Conservation (phyloP, 2,797 vertebrate genomes). For the Lycodopsis pacificus region DNA sequence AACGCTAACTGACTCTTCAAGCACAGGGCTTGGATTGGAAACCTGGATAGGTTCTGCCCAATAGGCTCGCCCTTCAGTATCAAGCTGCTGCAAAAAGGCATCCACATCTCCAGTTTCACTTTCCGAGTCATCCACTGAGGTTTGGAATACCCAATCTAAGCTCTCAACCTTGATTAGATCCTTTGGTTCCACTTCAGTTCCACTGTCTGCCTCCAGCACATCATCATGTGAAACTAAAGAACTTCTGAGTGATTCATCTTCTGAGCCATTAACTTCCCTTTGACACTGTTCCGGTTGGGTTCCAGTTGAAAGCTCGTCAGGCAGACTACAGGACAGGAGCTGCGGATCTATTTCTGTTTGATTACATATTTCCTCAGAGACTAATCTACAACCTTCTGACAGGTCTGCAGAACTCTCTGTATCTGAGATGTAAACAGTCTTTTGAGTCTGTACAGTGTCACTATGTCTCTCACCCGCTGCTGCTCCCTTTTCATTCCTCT, state of each 20-base stretch:
- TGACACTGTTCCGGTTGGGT: not conserved
- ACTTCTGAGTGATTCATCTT: not conserved
- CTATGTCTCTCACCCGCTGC: not conserved
- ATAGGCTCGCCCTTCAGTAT: slow-evolving; percentile 60
- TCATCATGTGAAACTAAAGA: slow-evolving; percentile 1
- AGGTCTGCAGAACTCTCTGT: slow-evolving; percentile 13
- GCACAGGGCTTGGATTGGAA: slow-evolving; percentile 11
- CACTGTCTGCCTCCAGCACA: not conserved
- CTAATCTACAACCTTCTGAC: slow-evolving; percentile 13
- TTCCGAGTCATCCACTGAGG: slow-evolving; percentile 63
- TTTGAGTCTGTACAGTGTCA: slow-evolving; percentile 29
- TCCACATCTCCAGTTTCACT: slow-evolving; percentile 56
- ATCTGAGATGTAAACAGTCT: slow-evolving; percentile 32
- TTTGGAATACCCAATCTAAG: slow-evolving; percentile 61
- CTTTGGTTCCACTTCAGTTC: not conserved
- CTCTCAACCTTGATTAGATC: slow-evolving; percentile 38
- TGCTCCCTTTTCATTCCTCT: slow-evolving; percentile 1
- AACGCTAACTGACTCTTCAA: slow-evolving; percentile 24
- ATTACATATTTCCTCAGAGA: slow-evolving; percentile 18
- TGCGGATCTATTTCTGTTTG: slow-evolving; percentile 36
- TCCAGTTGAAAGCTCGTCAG: slow-evolving; percentile 18
- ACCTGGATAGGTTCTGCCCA: slow-evolving; percentile 73
- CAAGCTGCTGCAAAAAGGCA: slow-evolving; percentile 57
- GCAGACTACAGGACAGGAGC: not conserved
- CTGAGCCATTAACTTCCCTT: not conserved